Evolutionary conservation across 2,888 invertebrate species (phyloP).

Genomic region (Periphyllus acericola): DNA sequence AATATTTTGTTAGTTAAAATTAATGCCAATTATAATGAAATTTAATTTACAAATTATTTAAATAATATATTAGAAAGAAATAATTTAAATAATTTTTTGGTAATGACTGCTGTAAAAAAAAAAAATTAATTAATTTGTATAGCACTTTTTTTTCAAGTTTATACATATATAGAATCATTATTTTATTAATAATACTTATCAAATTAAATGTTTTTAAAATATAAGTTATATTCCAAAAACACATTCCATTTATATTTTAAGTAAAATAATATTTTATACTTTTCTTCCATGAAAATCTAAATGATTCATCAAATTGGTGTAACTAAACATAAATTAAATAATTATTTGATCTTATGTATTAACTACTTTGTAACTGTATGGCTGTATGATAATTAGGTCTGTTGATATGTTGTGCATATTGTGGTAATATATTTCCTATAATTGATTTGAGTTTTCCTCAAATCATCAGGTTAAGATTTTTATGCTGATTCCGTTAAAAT

Average conservation of each 20-base stretch:
- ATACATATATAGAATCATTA: neutral
- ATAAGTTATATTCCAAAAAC: neutral
- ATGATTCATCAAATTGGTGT: neutral
- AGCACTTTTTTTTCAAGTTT: neutral
- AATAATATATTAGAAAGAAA: neutral
- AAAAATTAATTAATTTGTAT: neutral
- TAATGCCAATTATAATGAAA: neutral
- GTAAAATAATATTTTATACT: neutral
- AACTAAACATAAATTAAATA: neutral
- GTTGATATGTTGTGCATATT: neutral
- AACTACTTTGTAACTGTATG: neutral
- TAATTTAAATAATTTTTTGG: neutral
- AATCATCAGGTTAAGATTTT: neutral
- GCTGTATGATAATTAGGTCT: neutral
- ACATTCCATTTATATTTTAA: constrained; percentile 19
- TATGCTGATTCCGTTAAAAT: neutral
- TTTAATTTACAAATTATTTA: constrained; percentile 10
- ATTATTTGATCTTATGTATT: neutral
- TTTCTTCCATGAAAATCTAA: neutral
- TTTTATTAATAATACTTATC: neutral
- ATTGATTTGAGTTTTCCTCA: neutral
- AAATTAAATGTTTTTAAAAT: neutral
- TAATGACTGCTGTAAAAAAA: neutral
- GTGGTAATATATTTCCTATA: neutral
- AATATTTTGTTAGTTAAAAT: constrained; percentile 16